Percentiles rank a stretch among this genome's conserved stretches.
Conservation (phyloP, 2,797 vertebrate species). For the Cetoscarus ocellatus region DNA sequence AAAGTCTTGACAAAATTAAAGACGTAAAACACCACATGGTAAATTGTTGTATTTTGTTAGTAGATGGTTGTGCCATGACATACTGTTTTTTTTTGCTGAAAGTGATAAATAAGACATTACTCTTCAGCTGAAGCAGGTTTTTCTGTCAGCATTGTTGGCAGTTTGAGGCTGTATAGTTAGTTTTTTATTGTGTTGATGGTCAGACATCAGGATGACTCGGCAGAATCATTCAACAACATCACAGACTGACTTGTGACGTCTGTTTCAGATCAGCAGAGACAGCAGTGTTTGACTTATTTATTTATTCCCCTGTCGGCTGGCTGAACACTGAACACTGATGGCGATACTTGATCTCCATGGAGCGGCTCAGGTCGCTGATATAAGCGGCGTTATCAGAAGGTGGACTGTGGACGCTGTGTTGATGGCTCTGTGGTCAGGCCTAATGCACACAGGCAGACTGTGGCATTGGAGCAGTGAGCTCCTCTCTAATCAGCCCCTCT, state of each 20-base stretch:
- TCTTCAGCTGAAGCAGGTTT: too few relatives aligned
- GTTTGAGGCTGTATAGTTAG: not conserved
- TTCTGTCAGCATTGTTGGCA: not conserved
- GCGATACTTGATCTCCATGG: conserved; percentile 16
- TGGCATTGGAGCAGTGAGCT: conserved; percentile 25
- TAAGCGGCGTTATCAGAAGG: conserved; percentile 12
- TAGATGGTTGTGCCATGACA: too few relatives aligned
- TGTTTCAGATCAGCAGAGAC: not conserved
- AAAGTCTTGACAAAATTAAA: too few relatives aligned
- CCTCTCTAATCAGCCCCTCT: conserved; percentile 52
- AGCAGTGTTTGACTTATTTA: not conserved
- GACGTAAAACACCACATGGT: too few relatives aligned
- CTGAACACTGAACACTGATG: not conserved
- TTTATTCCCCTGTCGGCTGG: not conserved
- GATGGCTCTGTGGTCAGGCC: conserved; percentile 45
- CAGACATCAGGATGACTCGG: not conserved
- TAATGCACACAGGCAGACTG: conserved; percentile 51
- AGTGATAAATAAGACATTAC: too few relatives aligned
- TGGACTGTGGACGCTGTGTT: conserved; percentile 12
- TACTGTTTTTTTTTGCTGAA: too few relatives aligned
- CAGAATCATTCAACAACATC: not conserved
- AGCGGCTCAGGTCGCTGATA: conserved; percentile 1
- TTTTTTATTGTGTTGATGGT: not conserved
- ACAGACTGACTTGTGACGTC: not conserved
- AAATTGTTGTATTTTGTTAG: too few relatives aligned